Conservation (phyloP, 2,888 invertebrate genomes). For the Resseliella maxima region DNA sequence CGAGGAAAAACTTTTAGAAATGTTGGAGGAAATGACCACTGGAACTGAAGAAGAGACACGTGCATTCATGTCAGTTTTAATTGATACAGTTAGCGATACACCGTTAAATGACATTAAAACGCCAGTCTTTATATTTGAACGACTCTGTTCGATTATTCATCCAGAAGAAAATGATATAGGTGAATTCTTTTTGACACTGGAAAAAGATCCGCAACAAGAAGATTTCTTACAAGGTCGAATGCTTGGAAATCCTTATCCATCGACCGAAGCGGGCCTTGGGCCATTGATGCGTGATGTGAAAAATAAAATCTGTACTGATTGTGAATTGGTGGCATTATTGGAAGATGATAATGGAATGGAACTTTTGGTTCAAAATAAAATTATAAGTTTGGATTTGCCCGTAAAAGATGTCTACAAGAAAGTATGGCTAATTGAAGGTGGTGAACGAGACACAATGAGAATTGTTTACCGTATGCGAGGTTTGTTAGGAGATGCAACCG, state of each 20-base stretch:
- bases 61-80: slow-evolving; percentile 97
- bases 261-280: slow-evolving; percentile 91
- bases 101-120: slow-evolving; percentile 93
- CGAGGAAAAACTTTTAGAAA: slow-evolving; percentile 91
- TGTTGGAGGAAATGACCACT: slow-evolving; percentile 95
- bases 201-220: slow-evolving; percentile 99
- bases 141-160: slow-evolving; percentile 96
- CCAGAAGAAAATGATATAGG: slow-evolving; percentile 97
- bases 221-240: slow-evolving; percentile 96
- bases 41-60: slow-evolving; percentile 96
- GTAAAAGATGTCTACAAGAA: slow-evolving; percentile 91
- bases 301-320: slow-evolving; percentile 98
- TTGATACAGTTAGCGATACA: slow-evolving; percentile 93
- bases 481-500: slow-evolving; percentile 96
- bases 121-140: slow-evolving; percentile 97
- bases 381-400: slow-evolving; percentile 94
- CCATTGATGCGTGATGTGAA: slow-evolving; percentile 98
- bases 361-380: slow-evolving; percentile 95
- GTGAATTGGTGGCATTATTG: slow-evolving; percentile 95
- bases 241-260: slow-evolving; percentile 98
- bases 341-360: slow-evolving; percentile 99
- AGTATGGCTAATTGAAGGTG: slow-evolving; percentile 88
- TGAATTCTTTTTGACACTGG: slow-evolving; percentile 94
- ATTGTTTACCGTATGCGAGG: slow-evolving; percentile 98
- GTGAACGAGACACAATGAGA: slow-evolving; percentile 95